A percentile compares a stretch with the other conserved stretches of the same genome.
Conservation (phyloP, 2,888 invertebrate genomes). For the Drosophila paranaensis region DNA sequence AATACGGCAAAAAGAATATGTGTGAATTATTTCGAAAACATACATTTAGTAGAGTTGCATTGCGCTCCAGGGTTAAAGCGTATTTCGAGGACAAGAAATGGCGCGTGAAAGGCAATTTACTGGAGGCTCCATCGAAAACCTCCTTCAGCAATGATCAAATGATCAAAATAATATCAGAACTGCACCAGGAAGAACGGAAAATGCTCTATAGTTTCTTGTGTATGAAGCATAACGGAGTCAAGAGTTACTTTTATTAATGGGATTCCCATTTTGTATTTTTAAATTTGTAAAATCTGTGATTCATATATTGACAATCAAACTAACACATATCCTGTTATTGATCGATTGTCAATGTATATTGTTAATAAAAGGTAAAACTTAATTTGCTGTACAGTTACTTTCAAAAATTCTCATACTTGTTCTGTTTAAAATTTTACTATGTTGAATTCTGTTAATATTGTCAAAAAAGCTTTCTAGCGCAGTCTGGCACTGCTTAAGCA, state of each 20-base stretch:
- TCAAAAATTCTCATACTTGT: background rate
- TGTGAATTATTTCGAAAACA: constrained; percentile 62
- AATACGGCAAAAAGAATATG: constrained; percentile 71
- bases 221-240: constrained; percentile 22
- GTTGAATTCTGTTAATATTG: too few relatives aligned
- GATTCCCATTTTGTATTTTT: background rate
- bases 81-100: constrained; percentile 56
- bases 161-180: constrained; percentile 35
- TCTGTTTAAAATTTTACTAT: background rate
- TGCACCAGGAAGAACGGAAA: constrained; percentile 52
- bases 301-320: constrained; percentile 3
- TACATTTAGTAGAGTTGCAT: constrained; percentile 50
- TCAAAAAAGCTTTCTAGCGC: background rate
- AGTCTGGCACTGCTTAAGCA: background rate
- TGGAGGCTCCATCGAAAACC: constrained; percentile 66
- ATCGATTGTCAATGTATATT: too few relatives aligned
- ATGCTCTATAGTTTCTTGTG: constrained; percentile 54
- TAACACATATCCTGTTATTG: background rate
- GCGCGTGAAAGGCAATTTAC: constrained; percentile 54
- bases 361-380: too few relatives aligned
- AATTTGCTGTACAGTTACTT: background rate
- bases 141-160: constrained; percentile 54
- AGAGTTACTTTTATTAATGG: constrained; percentile 1
- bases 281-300: constrained; percentile 32
- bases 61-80: constrained; percentile 57